A percentile compares a stretch with the other conserved stretches of the same genome.
phyloP scores from a whole-genome alignment of 2,888 invertebrate genomes.

The Phrixothrix hirtus region DNA sequence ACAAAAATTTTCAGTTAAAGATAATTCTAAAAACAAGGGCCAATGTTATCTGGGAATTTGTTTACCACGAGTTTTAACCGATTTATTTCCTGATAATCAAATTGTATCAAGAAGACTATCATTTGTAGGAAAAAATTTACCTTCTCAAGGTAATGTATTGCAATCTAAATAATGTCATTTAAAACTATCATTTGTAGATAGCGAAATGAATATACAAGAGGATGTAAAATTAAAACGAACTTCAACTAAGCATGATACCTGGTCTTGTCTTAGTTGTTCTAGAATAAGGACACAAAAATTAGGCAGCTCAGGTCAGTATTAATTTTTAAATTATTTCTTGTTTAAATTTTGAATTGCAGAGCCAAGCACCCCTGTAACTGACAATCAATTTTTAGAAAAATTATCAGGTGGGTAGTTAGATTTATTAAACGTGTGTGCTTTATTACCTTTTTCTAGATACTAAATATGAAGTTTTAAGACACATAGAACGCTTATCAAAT shows the following conservation, averaged over 20 bases:
- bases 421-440: not conserved
- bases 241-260: constrained; percentile 29
- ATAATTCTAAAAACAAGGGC: constrained; percentile 60
- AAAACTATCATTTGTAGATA: too few relatives aligned
- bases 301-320: too few relatives aligned
- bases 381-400: too few relatives aligned
- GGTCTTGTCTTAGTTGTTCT: constrained; percentile 35
- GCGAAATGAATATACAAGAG: too few relatives aligned
- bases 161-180: too few relatives aligned
- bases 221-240: constrained; percentile 14
- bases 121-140: constrained; percentile 20
- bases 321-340: too few relatives aligned
- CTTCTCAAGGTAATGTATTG: constrained; percentile 13
- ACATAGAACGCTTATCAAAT: constrained; percentile 76
- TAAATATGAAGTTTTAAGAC: constrained; percentile 64
- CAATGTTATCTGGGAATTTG: constrained; percentile 73
- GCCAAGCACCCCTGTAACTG: too few relatives aligned
- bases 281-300: constrained; percentile 22
- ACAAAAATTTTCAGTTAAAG: constrained; percentile 47
- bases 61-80: constrained; percentile 68
- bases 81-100: constrained; percentile 66
- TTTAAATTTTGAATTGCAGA: not conserved
- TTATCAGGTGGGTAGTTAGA: too few relatives aligned
- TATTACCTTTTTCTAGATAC: constrained; percentile 21
- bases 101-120: constrained; percentile 32